Percentiles rank a stretch among this genome's conserved stretches.
These are phyloP conservation scores for Acronicta leporina DNA, from an alignment of 2,888 invertebrate species.

Conservation along the genomic window DNA sequence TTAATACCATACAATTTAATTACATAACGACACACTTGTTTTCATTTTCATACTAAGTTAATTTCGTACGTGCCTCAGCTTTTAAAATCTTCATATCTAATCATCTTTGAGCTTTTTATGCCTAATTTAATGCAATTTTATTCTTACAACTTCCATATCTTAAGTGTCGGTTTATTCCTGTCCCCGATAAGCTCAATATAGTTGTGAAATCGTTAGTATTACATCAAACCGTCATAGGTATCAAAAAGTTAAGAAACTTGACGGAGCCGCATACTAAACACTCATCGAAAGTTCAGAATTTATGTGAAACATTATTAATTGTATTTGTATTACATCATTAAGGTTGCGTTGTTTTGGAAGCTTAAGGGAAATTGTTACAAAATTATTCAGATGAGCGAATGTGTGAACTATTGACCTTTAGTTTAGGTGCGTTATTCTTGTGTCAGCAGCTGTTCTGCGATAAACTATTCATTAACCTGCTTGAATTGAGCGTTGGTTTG, in stretches of 20 bases:
- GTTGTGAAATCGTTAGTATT: constrained; percentile 20
- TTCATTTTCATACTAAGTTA: background rate
- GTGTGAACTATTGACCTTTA: constrained; percentile 42
- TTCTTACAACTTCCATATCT: constrained; percentile 1
- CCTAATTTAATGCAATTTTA: constrained; percentile 1
- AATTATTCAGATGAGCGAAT: constrained; percentile 40
- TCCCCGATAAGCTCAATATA: constrained; percentile 1
- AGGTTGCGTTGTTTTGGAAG: constrained; percentile 13
- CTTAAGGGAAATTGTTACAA: constrained; percentile 43
- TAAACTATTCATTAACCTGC: constrained; percentile 26
- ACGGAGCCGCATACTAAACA: constrained; percentile 10
- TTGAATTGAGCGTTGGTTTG: background rate
- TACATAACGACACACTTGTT: background rate
- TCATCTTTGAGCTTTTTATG: background rate
- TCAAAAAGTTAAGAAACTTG: constrained; percentile 31
- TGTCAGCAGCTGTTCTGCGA: constrained; percentile 20
- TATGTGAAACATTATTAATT: constrained; percentile 29
- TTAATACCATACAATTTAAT: background rate
- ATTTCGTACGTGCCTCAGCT: background rate
- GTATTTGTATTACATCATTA: constrained; percentile 27
- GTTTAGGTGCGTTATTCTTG: constrained; percentile 16
- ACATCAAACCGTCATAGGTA: constrained; percentile 9
- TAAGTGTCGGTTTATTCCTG: background rate
- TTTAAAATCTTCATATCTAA: background rate
- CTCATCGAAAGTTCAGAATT: constrained; percentile 5